phyloP scores from a whole-genome alignment of 2,888 invertebrate genomes.

The Nezara viridula region DNA sequence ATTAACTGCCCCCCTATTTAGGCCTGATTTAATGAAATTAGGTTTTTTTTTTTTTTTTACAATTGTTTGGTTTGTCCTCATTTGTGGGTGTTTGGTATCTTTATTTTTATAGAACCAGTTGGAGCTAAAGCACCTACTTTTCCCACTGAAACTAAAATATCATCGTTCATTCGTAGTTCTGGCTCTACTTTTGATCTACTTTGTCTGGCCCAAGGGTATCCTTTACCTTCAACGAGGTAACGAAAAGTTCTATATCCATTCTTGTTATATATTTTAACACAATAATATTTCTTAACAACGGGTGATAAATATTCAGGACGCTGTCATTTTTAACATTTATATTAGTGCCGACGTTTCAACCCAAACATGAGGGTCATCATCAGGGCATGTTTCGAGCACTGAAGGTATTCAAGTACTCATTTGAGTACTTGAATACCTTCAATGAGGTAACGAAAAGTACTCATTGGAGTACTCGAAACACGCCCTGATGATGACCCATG shows the following conservation, averaged over 20 bases:
- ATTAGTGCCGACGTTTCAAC: too few relatives aligned
- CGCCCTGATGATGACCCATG: too few relatives aligned
- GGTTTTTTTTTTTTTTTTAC: background rate
- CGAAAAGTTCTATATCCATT: constrained; percentile 66
- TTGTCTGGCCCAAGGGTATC: constrained; percentile 74
- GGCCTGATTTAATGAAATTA: background rate
- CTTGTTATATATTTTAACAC: background rate
- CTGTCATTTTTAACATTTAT: too few relatives aligned
- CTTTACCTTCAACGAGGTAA: constrained; percentile 74
- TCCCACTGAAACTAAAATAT: constrained; percentile 71
- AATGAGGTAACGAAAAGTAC: too few relatives aligned
- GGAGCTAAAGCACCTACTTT: constrained; percentile 76
- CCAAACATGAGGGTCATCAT: too few relatives aligned
- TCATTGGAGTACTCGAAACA: too few relatives aligned
- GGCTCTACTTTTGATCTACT: constrained; percentile 66
- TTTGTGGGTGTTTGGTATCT: background rate
- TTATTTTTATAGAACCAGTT: constrained; percentile 68
- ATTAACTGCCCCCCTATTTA: background rate
- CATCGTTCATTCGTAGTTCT: constrained; percentile 68
- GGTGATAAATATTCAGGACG: too few relatives aligned
- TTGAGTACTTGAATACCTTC: too few relatives aligned
- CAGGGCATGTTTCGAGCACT: too few relatives aligned
- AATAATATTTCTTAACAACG: background rate
- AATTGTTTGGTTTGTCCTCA: background rate
- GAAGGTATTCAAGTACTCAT: too few relatives aligned